Evolutionary conservation across 2,797 vertebrate genomes (phyloP).

Genomic region (Avahi laniger): DNA sequence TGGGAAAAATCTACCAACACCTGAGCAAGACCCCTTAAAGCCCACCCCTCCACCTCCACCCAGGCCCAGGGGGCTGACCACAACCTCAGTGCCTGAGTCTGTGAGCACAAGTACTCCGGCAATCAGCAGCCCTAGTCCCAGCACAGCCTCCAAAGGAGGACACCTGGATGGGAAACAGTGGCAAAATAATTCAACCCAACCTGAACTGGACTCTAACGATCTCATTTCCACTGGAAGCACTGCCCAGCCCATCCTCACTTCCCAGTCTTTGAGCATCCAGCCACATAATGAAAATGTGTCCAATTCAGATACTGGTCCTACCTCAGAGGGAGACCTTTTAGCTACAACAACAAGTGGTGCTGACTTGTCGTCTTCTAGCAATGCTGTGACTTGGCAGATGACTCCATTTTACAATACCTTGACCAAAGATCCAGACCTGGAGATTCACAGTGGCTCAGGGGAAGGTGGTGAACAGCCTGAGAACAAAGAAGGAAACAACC

Average conservation of each 20-base stretch:
- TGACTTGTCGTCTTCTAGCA: conserved; percentile 63
- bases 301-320: not conserved
- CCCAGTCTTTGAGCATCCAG: conserved; percentile 34
- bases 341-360: conserved; percentile 74
- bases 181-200: conserved; percentile 66
- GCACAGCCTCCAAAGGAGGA: conserved; percentile 61
- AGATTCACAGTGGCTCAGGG: conserved; percentile 75
- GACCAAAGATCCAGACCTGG: conserved; percentile 83
- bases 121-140: not conserved
- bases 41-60: conserved; percentile 49
- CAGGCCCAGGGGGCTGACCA: conserved; percentile 19
- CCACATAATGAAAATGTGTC: conserved; percentile 37
- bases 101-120: not conserved
- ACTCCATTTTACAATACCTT: conserved; percentile 87
- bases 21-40: conserved; percentile 25
- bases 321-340: conserved; percentile 77
- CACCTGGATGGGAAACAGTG: conserved; percentile 46
- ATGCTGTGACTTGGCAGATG: conserved; percentile 62
- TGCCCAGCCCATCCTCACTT: conserved; percentile 63
- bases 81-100: conserved; percentile 53
- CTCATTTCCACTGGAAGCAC: conserved; percentile 59
- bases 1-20: conserved; percentile 68
- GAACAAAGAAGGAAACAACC: conserved; percentile 74
- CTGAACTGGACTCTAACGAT: conserved; percentile 55
- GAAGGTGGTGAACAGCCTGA: conserved; percentile 47